These are phyloP conservation scores for Hippopotamus amphibius DNA, from an alignment of 2,113 vertebrate genomes.

Conservation along the genomic window DNA sequence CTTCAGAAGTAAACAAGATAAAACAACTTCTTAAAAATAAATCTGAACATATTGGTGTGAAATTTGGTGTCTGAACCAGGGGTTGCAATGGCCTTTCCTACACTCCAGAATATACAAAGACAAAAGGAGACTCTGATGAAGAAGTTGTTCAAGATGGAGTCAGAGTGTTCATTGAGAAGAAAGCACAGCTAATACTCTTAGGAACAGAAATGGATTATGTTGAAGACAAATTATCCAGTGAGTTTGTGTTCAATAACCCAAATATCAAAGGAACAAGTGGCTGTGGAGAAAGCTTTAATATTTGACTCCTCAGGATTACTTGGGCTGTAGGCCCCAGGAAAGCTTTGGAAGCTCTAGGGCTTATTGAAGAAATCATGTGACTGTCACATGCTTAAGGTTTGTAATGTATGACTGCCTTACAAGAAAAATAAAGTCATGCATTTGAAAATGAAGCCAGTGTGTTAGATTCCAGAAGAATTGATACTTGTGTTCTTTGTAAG, in stretches of 20 bases:
- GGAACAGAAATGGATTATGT: conserved; percentile 99
- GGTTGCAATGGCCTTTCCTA: not conserved
- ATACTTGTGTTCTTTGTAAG: not conserved
- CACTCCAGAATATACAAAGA: not conserved
- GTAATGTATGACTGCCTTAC: no score
- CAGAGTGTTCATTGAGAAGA: conserved; percentile 97
- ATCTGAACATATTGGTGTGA: conserved; percentile 90
- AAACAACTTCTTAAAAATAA: conserved; percentile 93
- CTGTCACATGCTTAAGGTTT: no score
- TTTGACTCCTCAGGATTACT: conserved; percentile 88
- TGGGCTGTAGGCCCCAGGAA: conserved; percentile 64
- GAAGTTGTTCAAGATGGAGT: conserved; percentile 86
- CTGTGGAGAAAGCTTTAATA: conserved; percentile 98
- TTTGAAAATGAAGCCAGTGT: conserved; percentile 79
- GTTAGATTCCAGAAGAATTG: conserved; percentile 67
- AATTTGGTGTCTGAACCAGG: not conserved
- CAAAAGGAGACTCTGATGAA: not conserved
- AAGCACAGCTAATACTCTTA: conserved; percentile 97
- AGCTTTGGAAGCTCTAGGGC: not conserved
- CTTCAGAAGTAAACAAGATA: conserved; percentile 95
- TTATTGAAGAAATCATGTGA: not conserved
- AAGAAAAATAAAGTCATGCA: conserved; percentile 78
- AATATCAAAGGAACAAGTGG: conserved; percentile 98
- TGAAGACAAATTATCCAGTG: conserved; percentile 95
- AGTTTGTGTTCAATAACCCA: conserved; percentile 99